A percentile compares a stretch with the other conserved stretches of the same genome.
These are phyloP conservation scores for Peromyscus melanophrys DNA, from an alignment of 2,797 vertebrate species.

Conservation along the genomic window DNA sequence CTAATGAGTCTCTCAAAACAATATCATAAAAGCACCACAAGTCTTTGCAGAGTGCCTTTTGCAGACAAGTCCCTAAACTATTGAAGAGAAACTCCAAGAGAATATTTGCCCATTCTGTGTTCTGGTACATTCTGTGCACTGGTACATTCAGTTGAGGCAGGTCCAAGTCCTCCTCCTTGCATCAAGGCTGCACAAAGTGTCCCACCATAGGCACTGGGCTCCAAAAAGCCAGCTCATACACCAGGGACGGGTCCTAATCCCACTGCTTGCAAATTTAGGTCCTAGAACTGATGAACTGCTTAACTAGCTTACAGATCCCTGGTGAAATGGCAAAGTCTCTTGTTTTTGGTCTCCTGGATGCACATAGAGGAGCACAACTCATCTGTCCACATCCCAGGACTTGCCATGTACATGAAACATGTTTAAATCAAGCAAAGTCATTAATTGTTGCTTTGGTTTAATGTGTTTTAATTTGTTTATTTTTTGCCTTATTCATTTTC, in stretches of 20 bases:
- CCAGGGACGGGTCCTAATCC: no score
- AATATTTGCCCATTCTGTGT: not conserved
- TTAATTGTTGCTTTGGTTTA: not conserved
- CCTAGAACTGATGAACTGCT: not conserved
- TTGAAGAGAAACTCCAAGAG: not conserved
- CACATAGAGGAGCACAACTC: not conserved
- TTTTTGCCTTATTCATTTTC: not conserved
- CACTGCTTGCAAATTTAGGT: not conserved
- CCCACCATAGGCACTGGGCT: no score
- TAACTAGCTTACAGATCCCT: not conserved
- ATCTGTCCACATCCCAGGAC: not conserved
- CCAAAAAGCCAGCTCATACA: no score
- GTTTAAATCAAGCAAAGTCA: not conserved
- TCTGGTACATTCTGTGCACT: not conserved
- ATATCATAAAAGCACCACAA: not conserved
- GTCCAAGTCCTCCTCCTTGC: no score
- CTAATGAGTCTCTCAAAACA: not conserved
- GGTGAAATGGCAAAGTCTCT: not conserved
- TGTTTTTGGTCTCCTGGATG: not conserved
- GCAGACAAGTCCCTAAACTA: not conserved
- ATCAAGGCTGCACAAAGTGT: no score
- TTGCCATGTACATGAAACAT: not conserved
- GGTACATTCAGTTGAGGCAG: no score
- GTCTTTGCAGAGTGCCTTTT: slow-evolving; percentile 49
- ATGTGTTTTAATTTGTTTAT: not conserved